Base-by-base conservation (phyloP, 2,113 vertebrate genomes). In the Cisticola juncidis region DNA sequence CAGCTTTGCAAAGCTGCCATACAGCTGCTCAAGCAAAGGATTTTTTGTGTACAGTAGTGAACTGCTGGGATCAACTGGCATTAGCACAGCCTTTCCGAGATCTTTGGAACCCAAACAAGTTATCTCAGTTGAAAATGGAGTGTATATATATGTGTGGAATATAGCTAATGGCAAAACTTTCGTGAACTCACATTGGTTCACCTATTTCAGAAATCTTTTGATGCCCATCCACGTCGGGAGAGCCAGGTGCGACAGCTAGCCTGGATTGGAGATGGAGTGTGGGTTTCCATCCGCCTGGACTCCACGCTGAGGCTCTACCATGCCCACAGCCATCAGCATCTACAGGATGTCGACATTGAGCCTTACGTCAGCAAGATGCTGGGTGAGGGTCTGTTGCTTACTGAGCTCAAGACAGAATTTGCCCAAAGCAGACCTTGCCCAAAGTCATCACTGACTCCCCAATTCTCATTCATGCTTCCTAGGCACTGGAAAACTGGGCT, bases 291-390 rank as follows among this genome's bases (percentile, higher is more conserved):
- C 95, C 98, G 99, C 29, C 95, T 99, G 81, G 99, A 99, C 94
- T 99, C 99, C 15, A 99, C 99, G 0, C 97, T 99, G 93, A 98
- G 99, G 76, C 98, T 99, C 36, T 99, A 99, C 96, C 99, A 99
- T 1, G 99, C 99, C 2, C 99, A 99, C 92, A 99, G 99, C 44
- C 99, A 99, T 89, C 99, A 99, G 89, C 99, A 99, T 84, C 98
- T 99, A 57, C 99, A 99, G 92, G 99, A 99, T 4, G 99, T 99
- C 21, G 99, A 99, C 97, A 99, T 99, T 2, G 99, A 99, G 94
- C 99, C 99, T 16, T 99, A 99, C 0, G 99, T 99, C 98, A 99
- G 99, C 98, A 99, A 99, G 98, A 99, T 99, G 99, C 97, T 99
- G 58, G 99, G 99, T 99, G 94, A 98, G 98, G 73, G 17, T 38